These are phyloP conservation scores for Lepidochrysops patricia DNA, from an alignment of 2,888 invertebrate species.

Conservation along the genomic window DNA sequence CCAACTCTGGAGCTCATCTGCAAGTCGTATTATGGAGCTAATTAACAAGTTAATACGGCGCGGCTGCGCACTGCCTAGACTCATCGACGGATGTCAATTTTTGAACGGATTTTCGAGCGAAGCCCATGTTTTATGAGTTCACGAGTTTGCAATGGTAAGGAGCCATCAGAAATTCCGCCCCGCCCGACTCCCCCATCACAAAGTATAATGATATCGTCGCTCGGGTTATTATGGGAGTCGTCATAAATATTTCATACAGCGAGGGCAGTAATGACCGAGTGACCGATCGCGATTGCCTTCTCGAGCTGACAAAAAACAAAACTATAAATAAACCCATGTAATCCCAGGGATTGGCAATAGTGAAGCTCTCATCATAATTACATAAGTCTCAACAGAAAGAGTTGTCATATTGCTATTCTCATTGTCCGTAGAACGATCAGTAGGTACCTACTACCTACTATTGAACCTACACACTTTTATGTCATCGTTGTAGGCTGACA, in stretches of 20 bases:
- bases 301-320: conserved; percentile 13
- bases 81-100: conserved; percentile 32
- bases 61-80: conserved; percentile 59
- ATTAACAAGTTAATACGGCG: conserved; percentile 92
- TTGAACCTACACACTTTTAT: no score
- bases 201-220: conserved; percentile 76
- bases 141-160: conserved; percentile 72
- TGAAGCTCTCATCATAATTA: background rate
- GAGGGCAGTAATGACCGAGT: conserved; percentile 71
- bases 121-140: conserved; percentile 39
- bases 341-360: background rate
- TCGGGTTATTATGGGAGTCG: conserved; percentile 71
- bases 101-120: conserved; percentile 37
- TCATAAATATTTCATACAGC: conserved; percentile 74
- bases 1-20: conserved; percentile 84
- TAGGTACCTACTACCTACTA: no score
- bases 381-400: background rate
- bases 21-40: conserved; percentile 92
- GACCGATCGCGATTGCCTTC: conserved; percentile 43
- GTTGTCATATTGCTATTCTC: no score
- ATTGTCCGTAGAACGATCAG: background rate
- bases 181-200: conserved; percentile 73
- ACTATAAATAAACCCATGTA: conserved; percentile 1
- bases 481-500: no score
- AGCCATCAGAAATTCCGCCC: conserved; percentile 74